phyloP scores from a whole-genome alignment of 2,888 invertebrate species.

The Apoderus coryli region DNA sequence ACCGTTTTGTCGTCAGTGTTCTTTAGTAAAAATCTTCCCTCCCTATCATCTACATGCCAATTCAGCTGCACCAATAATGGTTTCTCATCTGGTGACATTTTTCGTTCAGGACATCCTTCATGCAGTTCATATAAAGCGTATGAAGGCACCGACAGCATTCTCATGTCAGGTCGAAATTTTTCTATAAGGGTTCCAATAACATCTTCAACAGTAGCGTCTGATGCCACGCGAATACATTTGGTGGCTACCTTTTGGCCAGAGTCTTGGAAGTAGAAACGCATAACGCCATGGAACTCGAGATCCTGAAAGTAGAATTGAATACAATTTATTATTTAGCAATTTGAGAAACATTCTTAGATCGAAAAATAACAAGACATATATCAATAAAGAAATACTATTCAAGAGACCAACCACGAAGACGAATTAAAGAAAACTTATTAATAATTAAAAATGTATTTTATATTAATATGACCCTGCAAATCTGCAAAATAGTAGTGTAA shows the following conservation, averaged over 20 bases:
- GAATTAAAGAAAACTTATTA: too few species aligned
- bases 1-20: conserved; percentile 77
- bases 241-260: conserved; percentile 97
- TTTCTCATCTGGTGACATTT: conserved; percentile 80
- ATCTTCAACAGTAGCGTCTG: conserved; percentile 89
- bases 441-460: too few species aligned
- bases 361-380: too few species aligned
- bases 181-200: conserved; percentile 95
- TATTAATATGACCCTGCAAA: too few species aligned
- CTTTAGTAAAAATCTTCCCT: conserved; percentile 89
- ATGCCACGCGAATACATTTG: conserved; percentile 96
- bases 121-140: conserved; percentile 63
- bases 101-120: conserved; percentile 60
- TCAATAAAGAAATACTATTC: too few species aligned
- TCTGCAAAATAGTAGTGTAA: too few species aligned
- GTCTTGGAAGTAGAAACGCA: conserved; percentile 99
- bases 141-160: conserved; percentile 72
- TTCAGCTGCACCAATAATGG: conserved; percentile 94
- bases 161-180: conserved; percentile 98
- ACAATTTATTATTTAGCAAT: too few species aligned
- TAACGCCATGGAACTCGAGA: conserved; percentile 96
- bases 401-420: too few species aligned
- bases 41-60: conserved; percentile 98
- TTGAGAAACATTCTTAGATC: too few species aligned
- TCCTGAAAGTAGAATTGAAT: conserved; percentile 70